These are phyloP conservation scores for Holothuria scabra DNA, from an alignment of 53 echinoderm and acorn worm genomes.

Conservation along the genomic window DNA sequence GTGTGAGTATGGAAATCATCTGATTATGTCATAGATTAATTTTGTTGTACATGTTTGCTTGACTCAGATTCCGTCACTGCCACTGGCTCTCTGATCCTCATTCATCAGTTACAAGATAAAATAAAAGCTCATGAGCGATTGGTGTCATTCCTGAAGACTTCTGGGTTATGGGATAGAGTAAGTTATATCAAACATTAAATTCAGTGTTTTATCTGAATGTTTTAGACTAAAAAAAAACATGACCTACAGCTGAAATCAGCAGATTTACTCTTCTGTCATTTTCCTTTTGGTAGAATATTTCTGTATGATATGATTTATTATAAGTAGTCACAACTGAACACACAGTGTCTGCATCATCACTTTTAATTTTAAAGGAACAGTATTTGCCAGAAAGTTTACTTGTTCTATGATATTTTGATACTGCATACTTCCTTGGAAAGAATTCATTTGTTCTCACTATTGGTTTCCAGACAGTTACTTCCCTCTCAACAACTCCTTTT, in stretches of 20 bases:
- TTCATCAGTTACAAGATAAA: constrained; percentile 97
- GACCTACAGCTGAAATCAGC: background rate
- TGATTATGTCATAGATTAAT: background rate
- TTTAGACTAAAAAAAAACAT: background rate
- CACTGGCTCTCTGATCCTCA: constrained; percentile 89
- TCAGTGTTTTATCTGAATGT: too few relatives aligned
- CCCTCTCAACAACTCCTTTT: too few relatives aligned
- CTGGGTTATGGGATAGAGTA: constrained; percentile 91
- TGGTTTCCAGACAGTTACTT: too few relatives aligned
- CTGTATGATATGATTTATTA: background rate
- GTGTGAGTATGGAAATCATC: background rate
- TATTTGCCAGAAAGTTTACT: too few relatives aligned
- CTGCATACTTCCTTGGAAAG: too few relatives aligned
- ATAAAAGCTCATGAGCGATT: constrained; percentile 93
- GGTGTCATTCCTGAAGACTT: constrained; percentile 89
- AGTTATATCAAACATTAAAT: constrained; percentile 3
- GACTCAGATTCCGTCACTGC: constrained; percentile 83
- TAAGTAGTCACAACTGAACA: too few relatives aligned
- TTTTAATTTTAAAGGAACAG: too few relatives aligned
- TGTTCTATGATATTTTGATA: too few relatives aligned
- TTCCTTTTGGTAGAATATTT: background rate
- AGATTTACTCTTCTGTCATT: background rate
- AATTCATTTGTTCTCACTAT: too few relatives aligned
- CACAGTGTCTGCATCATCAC: too few relatives aligned
- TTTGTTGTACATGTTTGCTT: constrained; percentile 17